phyloP scores from a whole-genome alignment of 53 echinoderm and acorn worm genomes.

The Echinometra lucunter region DNA sequence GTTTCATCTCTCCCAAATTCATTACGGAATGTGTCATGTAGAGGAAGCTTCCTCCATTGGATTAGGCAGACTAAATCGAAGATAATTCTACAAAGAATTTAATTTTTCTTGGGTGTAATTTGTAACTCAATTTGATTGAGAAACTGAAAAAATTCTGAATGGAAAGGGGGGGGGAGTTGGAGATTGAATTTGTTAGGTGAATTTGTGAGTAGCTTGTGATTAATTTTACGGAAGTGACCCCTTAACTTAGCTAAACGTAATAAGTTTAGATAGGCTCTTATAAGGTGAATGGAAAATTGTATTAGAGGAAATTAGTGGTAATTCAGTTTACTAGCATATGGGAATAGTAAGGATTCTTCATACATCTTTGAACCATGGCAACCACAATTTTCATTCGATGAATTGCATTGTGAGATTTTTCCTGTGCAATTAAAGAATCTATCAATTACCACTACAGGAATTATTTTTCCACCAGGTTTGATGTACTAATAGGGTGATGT shows the following conservation, averaged over 20 bases:
- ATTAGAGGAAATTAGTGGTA: conserved; percentile 16
- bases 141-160: conserved; percentile 29
- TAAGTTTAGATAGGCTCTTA: not conserved
- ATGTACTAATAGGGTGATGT: not conserved
- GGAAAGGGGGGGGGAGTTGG: not conserved
- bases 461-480: not conserved
- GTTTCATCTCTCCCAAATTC: not conserved
- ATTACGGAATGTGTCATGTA: conserved; percentile 39
- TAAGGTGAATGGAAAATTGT: not conserved
- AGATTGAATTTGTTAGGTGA: conserved; percentile 39
- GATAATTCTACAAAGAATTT: conserved; percentile 57
- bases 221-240: conserved; percentile 56
- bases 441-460: not conserved
- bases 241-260: not conserved
- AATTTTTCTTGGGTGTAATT: conserved; percentile 10
- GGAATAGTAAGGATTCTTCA: not conserved
- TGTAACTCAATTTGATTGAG: conserved; percentile 40
- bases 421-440: not conserved
- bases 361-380: too few relatives aligned
- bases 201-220: not conserved
- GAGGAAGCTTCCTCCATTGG: conserved; percentile 40
- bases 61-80: conserved; percentile 44
- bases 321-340: not conserved
- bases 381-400: too few relatives aligned
- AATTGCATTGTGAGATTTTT: too few relatives aligned